Percentiles rank a stretch among this genome's conserved stretches.
These are phyloP conservation scores for Melanotaenia trifasciata DNA, from an alignment of 2,797 vertebrate genomes.

Conservation along the genomic window DNA sequence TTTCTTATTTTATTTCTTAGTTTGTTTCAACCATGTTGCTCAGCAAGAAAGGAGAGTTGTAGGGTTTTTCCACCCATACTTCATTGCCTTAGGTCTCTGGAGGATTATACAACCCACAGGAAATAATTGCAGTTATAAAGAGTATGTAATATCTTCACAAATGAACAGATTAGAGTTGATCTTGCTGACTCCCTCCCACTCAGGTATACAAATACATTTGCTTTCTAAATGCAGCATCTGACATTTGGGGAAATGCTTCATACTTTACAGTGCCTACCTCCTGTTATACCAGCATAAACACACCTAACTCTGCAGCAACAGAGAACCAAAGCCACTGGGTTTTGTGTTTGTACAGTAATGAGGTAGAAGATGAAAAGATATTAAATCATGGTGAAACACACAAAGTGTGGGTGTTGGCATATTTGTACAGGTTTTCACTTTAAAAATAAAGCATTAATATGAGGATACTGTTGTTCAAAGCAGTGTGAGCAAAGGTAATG, in stretches of 20 bases:
- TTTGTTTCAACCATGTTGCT: constrained; percentile 34
- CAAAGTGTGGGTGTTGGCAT: background rate
- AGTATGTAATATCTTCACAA: constrained; percentile 50
- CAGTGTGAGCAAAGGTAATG: background rate
- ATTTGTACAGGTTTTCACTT: background rate
- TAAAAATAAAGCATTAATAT: background rate
- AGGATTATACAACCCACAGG: constrained; percentile 42
- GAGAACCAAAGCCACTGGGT: background rate
- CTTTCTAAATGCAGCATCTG: constrained; percentile 48
- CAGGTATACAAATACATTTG: constrained; percentile 40
- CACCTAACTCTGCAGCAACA: background rate
- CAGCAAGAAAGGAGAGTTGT: constrained; percentile 36
- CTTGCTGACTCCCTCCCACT: constrained; percentile 23
- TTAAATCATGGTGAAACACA: background rate
- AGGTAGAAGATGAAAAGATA: background rate
- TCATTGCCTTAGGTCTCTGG: constrained; percentile 47
- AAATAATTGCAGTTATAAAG: constrained; percentile 53
- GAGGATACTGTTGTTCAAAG: background rate
- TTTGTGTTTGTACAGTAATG: constrained; percentile 1
- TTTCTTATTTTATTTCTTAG: constrained; percentile 23
- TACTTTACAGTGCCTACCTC: constrained; percentile 7
- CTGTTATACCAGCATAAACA: constrained; percentile 12
- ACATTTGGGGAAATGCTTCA: constrained; percentile 30
- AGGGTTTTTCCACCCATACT: constrained; percentile 14
- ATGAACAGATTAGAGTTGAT: constrained; percentile 37